Evolutionary conservation across 2,888 invertebrate genomes (phyloP).

Genomic region (Carterocephalus palaemon): DNA sequence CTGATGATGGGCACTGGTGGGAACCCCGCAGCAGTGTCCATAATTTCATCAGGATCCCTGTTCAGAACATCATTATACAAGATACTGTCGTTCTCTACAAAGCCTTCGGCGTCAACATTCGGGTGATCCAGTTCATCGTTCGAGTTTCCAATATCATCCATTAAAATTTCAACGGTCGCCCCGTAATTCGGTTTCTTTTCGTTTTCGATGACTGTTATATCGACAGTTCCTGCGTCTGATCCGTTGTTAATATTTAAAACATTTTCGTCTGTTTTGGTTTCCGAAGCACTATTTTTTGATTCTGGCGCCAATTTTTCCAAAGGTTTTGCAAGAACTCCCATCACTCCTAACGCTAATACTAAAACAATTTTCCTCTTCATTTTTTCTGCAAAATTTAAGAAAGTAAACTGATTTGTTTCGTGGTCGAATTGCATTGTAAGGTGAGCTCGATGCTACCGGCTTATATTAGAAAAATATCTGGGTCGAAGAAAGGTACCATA

Average conservation of each 20-base stretch:
- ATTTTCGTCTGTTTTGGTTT: constrained; percentile 39
- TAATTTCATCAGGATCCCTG: constrained; percentile 55
- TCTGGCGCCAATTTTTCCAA: constrained; percentile 32
- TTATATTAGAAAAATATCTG: constrained; percentile 57
- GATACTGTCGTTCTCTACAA: constrained; percentile 33
- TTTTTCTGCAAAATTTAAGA: constrained; percentile 51
- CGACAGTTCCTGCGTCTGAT: constrained; percentile 26
- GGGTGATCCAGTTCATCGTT: constrained; percentile 20
- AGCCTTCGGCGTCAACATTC: constrained; percentile 26
- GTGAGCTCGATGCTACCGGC: constrained; percentile 27
- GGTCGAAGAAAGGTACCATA: constrained; percentile 64
- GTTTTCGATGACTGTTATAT: constrained; percentile 14
- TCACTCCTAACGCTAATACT: constrained; percentile 46
- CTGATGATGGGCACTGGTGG: constrained; percentile 53
- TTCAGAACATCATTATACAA: constrained; percentile 42
- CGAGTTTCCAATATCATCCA: constrained; percentile 45
- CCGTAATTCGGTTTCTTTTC: constrained; percentile 32
- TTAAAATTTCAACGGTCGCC: constrained; percentile 43
- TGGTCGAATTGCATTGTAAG: constrained; percentile 14
- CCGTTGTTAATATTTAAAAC: constrained; percentile 34
- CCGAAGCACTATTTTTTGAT: constrained; percentile 39
- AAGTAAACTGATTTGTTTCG: constrained; percentile 28
- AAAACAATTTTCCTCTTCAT: constrained; percentile 50
- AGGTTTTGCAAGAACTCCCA: constrained; percentile 44
- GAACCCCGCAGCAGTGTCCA: constrained; percentile 65